Evolutionary conservation across 2,797 vertebrate genomes (phyloP).

Genomic region (Hirundo rustica): DNA sequence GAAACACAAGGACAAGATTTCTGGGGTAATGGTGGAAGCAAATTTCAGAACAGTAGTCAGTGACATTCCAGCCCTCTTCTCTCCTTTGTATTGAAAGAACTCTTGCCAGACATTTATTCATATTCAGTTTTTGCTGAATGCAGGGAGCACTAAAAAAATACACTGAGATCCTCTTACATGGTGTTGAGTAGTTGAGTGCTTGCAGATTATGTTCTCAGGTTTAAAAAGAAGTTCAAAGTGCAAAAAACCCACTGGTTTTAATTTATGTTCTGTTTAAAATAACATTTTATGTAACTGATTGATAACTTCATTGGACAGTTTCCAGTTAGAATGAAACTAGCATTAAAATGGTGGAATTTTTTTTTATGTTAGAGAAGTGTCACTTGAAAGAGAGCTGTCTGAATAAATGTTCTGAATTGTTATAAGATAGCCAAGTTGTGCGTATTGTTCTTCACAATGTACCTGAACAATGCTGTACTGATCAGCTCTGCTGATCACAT

Average conservation of each 20-base stretch:
- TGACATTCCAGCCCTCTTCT: not conserved
- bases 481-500: not conserved
- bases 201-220: not conserved
- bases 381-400: not conserved
- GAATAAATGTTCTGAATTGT: not conserved
- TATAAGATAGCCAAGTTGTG: not conserved
- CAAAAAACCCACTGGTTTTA: rapidly evolving
- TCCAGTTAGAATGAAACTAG: not conserved
- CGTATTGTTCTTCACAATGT: not conserved
- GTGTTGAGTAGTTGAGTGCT: not conserved
- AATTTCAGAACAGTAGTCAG: not conserved
- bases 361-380: not conserved
- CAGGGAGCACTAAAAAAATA: not conserved
- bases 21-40: not conserved
- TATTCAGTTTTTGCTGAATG: not conserved
- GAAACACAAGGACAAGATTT: not conserved
- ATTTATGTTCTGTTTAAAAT: not conserved
- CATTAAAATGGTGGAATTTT: not conserved
- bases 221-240: not conserved
- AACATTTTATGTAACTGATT: not conserved
- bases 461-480: not conserved
- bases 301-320: not conserved
- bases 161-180: not conserved
- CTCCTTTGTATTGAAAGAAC: not conserved
- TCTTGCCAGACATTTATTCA: not conserved